These are phyloP conservation scores for Lampropteryx suffumata DNA, from an alignment of 2,888 invertebrate species.

Conservation along the genomic window DNA sequence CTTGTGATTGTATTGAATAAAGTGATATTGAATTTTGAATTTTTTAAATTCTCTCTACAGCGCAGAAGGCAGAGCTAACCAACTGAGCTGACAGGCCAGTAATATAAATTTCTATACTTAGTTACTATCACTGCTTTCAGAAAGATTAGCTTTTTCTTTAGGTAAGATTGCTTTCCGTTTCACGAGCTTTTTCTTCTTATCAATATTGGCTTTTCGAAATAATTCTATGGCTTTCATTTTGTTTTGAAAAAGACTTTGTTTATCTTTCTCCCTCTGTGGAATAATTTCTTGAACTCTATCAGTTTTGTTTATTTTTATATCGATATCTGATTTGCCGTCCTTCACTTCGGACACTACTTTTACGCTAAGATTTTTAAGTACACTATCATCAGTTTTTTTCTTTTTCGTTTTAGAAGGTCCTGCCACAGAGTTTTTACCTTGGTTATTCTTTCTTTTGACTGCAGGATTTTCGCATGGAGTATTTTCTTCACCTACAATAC, in stretches of 20 bases:
- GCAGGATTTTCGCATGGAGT: slow-evolving; percentile 29
- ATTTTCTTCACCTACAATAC: slow-evolving; percentile 28
- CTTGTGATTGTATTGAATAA: too few species aligned
- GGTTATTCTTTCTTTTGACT: slow-evolving; percentile 32
- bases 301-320: slow-evolving; percentile 64
- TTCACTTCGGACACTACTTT: slow-evolving; percentile 54
- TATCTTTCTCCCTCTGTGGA: slow-evolving; percentile 88
- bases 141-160: slow-evolving; percentile 85
- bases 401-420: slow-evolving; percentile 50
- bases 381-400: slow-evolving; percentile 44
- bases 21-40: too few species aligned
- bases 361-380: slow-evolving; percentile 50
- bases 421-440: slow-evolving; percentile 31
- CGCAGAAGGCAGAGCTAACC: too few species aligned
- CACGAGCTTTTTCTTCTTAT: slow-evolving; percentile 76
- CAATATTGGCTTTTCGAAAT: slow-evolving; percentile 85
- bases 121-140: slow-evolving; percentile 84
- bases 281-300: slow-evolving; percentile 83
- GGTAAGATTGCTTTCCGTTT: slow-evolving; percentile 69
- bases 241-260: slow-evolving; percentile 84
- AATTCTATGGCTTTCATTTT: slow-evolving; percentile 90
- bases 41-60: too few species aligned
- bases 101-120: too few species aligned
- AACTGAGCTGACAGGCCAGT: too few species aligned
- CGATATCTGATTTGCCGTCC: slow-evolving; percentile 48